Base-by-base conservation (phyloP, 1,140 invertebrate species). In the Caenorhabditis latens region DNA sequence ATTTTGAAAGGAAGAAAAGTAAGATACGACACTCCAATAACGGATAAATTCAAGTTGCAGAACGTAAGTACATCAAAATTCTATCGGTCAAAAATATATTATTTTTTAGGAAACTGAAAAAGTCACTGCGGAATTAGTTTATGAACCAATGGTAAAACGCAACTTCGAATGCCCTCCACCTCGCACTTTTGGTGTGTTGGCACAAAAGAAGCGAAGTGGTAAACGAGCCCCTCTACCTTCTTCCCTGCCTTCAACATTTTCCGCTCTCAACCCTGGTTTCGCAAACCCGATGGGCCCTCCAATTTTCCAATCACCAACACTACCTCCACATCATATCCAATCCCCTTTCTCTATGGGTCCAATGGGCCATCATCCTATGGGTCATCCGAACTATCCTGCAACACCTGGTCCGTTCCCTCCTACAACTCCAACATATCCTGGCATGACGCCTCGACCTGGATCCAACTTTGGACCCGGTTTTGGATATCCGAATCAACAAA, bases 381-480 rank as follows among this genome's bases (percentile, higher is more conserved):
- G 19, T 24, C 71, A 46, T 53, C 71, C 43, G 8, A 46, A 5
- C 5, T 79, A 79, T 79, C 71, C 71, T 24, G 46, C 40, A 79
- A 79, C 71, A 21, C 71, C 71, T 24, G 71, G 71, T 4, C 8
- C 71, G 24, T 79, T 50, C 46, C 43, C 71, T 21, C 71, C 71
- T 21, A 79, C 71, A 50, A 79, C 71, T 19, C 71, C 71, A 79
- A 79, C 71, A 21, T 79, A 79, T 79, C 40, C 71, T n/a, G 46
- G 46, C 9, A 79, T 79, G 71, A 79, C 71, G 13, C 71, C 71
- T 24, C 13, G 71, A 53, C 71, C 71, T 13, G 71, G 71, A 11
- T 50, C 71, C 5, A 79, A 21, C 40, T 79, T 50, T 32, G 71
- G 71, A 50, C 71, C 71, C 5, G 71, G 65, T 14, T 42, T 13